Evolutionary conservation across 2,113 vertebrate species (phyloP).

Genomic region (Pampusana beccarii): DNA sequence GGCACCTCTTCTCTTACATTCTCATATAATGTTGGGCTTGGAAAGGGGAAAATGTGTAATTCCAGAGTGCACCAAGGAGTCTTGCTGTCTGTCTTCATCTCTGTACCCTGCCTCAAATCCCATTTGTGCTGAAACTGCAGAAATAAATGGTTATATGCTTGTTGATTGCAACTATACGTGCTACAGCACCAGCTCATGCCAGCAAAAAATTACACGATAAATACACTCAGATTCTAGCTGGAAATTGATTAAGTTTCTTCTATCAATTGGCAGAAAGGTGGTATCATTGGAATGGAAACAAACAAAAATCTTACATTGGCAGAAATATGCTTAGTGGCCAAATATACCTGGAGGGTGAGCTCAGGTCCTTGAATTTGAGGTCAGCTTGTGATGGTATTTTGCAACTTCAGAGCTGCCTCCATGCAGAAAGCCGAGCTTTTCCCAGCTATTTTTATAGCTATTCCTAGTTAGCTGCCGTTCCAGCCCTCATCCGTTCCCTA

Average conservation of each 20-base stretch:
- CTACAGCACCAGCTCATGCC: background rate
- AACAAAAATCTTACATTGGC: background rate
- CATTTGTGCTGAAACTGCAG: background rate
- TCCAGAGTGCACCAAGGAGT: background rate
- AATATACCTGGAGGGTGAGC: background rate
- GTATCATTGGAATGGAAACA: background rate
- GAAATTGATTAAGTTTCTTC: background rate
- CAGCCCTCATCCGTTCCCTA: background rate
- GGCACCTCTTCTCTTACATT: background rate
- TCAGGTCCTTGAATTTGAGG: background rate
- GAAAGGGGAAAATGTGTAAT: background rate
- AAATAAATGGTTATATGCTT: background rate
- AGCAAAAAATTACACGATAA: background rate
- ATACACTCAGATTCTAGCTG: background rate
- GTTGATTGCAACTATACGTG: background rate
- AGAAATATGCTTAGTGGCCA: background rate
- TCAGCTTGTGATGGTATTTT: background rate
- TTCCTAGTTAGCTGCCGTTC: background rate
- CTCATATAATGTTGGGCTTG: accelerated
- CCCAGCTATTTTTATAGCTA: background rate
- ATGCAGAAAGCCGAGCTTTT: background rate
- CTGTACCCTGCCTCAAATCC: background rate
- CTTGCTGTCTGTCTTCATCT: background rate
- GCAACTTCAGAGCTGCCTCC: background rate
- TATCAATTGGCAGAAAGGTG: background rate